Percentiles rank a stretch among this genome's conserved stretches.
These are phyloP conservation scores for Trichonephila clavata DNA, from an alignment of 1,140 invertebrate species.

Conservation along the genomic window DNA sequence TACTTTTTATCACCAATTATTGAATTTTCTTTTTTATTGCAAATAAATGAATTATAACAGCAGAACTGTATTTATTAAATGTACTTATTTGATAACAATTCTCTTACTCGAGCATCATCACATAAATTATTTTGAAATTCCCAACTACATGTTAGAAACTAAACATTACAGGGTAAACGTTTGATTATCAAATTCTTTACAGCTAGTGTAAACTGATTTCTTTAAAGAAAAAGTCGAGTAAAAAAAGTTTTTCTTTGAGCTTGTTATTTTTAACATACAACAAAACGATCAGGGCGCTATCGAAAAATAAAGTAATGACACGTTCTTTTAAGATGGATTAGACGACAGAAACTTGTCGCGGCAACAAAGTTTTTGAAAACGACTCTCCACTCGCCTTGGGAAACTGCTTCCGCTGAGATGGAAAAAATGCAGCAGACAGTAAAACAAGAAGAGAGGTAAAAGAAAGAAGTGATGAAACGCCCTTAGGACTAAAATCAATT, in stretches of 20 bases:
- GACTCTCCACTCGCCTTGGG: not conserved
- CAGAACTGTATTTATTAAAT: too few relatives aligned
- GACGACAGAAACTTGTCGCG: slow-evolving; percentile 7
- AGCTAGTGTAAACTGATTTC: not conserved
- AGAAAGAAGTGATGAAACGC: slow-evolving; percentile 38
- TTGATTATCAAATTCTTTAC: not conserved
- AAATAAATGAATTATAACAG: too few relatives aligned
- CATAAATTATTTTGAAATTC: too few relatives aligned
- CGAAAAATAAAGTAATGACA: slow-evolving; percentile 21
- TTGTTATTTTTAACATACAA: not conserved
- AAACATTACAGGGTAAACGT: not conserved
- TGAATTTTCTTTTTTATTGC: too few relatives aligned
- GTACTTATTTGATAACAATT: too few relatives aligned
- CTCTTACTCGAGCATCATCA: too few relatives aligned
- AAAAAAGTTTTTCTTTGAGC: not conserved
- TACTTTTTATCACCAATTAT: too few relatives aligned
- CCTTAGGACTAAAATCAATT: slow-evolving; percentile 26
- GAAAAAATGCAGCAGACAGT: slow-evolving; percentile 11
- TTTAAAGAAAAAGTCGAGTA: not conserved
- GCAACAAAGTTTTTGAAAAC: not conserved
- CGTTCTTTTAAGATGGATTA: slow-evolving; percentile 10
- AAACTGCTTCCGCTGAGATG: not conserved
- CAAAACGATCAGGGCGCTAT: not conserved
- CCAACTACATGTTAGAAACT: not conserved
- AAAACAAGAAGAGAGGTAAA: slow-evolving; percentile 10